A percentile compares a stretch with the other conserved stretches of the same genome.
Conservation (phyloP, 1,140 invertebrate species). For the Argopecten irradians region DNA sequence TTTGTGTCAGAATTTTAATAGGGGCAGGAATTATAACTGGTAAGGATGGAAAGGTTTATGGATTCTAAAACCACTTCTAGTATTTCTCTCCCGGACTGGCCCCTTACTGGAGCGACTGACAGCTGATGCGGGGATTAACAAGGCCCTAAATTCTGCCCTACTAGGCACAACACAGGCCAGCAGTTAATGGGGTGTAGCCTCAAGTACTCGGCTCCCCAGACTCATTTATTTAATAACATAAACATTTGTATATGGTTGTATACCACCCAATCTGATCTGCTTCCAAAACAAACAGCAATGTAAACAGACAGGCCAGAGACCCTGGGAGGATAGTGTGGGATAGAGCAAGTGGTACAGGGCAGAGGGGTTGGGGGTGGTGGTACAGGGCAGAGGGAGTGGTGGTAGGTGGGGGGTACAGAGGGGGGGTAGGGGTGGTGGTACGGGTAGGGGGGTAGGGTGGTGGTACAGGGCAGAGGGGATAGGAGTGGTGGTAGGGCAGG, state of each 20-base stretch:
- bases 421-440: too few species aligned
- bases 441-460: too few species aligned
- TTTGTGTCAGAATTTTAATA: background rate
- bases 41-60: background rate
- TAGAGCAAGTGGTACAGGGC: too few species aligned
- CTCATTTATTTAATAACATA: slow-evolving; percentile 1
- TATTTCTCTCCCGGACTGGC: background rate
- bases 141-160: background rate
- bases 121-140: background rate
- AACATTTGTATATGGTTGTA: background rate
- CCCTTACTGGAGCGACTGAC: background rate
- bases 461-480: too few species aligned
- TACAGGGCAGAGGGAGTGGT: too few species aligned
- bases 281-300: background rate
- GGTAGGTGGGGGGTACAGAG: too few species aligned
- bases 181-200: background rate
- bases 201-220: background rate
- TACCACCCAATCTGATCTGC: slow-evolving; percentile 13
- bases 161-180: background rate
- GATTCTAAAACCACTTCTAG: background rate
- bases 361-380: too few species aligned
- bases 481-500: too few species aligned
- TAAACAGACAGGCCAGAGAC: background rate
- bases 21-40: background rate
- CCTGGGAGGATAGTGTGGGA: background rate